Conservation (phyloP, 2,113 vertebrate genomes). For the Platichthys flesus region DNA sequence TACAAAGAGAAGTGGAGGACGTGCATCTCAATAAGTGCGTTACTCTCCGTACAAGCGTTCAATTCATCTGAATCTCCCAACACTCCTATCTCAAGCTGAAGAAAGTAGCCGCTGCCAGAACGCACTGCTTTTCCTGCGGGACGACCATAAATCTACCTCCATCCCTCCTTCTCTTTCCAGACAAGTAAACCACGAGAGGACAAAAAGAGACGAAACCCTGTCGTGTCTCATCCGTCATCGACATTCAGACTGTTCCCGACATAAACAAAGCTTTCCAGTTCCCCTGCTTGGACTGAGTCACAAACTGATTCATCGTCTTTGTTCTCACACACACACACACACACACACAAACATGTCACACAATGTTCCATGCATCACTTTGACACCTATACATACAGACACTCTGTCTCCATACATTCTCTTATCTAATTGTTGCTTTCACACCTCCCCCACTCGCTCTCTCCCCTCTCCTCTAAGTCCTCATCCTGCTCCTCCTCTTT, state of each 20-base stretch:
- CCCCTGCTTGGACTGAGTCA: conserved; percentile 17
- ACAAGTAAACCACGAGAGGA: conserved; percentile 37
- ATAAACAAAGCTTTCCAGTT: conserved; percentile 28
- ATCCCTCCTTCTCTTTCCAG: conserved; percentile 25
- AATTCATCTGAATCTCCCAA: too few relatives aligned
- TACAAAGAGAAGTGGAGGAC: neutral
- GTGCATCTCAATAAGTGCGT: conserved; percentile 6
- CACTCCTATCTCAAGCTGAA: neutral
- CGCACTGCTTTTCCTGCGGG: conserved; percentile 13
- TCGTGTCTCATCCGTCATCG: conserved; percentile 32
- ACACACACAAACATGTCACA: neutral
- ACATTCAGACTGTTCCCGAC: conserved; percentile 30
- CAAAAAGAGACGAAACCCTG: neutral
- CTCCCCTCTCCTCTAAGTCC: conserved; percentile 18
- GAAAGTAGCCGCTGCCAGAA: conserved; percentile 11
- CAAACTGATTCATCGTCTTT: neutral
- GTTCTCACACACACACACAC: neutral
- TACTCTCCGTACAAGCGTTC: neutral
- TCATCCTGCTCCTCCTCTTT: conserved; percentile 34
- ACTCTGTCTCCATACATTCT: neutral
- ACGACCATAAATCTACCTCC: conserved; percentile 38
- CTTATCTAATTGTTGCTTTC: neutral
- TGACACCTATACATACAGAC: neutral
- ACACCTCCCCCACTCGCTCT: neutral
- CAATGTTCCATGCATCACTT: conserved; percentile 10